A percentile compares a stretch with the other conserved stretches of the same genome.
Evolutionary conservation across 1,140 invertebrate species (phyloP).

Genomic region (Sitophilus oryzae): DNA sequence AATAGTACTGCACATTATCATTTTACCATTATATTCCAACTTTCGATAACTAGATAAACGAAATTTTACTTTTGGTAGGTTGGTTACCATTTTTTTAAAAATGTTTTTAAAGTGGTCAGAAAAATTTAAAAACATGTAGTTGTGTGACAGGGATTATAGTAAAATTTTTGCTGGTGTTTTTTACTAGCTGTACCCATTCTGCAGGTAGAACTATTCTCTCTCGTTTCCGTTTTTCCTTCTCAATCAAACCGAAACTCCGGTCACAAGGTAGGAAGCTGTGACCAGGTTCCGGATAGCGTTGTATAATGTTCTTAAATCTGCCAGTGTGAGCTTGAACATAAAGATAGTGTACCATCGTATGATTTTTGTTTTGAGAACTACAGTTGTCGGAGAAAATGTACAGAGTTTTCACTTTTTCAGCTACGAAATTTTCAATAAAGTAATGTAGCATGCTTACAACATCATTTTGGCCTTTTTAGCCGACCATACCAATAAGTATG

Average conservation of each 20-base stretch:
- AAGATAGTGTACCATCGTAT: too few species aligned
- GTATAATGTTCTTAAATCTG: too few species aligned
- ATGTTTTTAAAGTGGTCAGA: slow-evolving; percentile 11
- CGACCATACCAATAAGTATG: too few species aligned
- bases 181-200: slow-evolving; percentile 18
- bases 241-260: slow-evolving; percentile 18
- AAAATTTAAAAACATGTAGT: slow-evolving; percentile 21
- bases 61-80: slow-evolving; percentile 13
- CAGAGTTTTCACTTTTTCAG: too few species aligned
- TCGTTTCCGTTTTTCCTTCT: slow-evolving; percentile 23
- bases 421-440: too few species aligned
- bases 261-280: too few species aligned
- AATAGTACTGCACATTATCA: too few species aligned
- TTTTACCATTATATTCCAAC: slow-evolving; percentile 20
- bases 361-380: slow-evolving; percentile 25
- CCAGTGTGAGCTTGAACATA: slow-evolving; percentile 14
- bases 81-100: slow-evolving; percentile 17
- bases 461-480: too few species aligned
- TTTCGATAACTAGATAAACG: slow-evolving; percentile 14
- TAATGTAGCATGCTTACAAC: too few species aligned
- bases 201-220: slow-evolving; percentile 22
- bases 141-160: slow-evolving; percentile 19
- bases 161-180: slow-evolving; percentile 21
- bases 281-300: slow-evolving; percentile 25
- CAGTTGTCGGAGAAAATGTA: slow-evolving; percentile 24